Base-by-base conservation (phyloP, 2,888 invertebrate species). In the Pristionchus arcanus region DNA sequence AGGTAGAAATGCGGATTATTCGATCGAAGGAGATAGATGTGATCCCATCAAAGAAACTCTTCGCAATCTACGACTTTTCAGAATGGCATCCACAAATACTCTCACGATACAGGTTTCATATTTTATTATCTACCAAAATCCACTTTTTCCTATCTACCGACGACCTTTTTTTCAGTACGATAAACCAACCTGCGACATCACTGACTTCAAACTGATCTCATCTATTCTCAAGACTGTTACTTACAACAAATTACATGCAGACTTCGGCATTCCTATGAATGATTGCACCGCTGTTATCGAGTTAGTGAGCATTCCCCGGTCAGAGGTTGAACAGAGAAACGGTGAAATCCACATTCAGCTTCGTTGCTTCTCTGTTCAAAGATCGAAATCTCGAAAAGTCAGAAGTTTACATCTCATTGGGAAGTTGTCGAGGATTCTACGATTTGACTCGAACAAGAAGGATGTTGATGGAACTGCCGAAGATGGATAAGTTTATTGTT, bases 401-500 rank as follows among this genome's bases (percentile, higher is more conserved):
- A 4, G 59, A 59, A 19, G 59, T 59, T 13, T 59, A 59, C 19
- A 11, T 59, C 16, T 59, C 59, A 59, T 16, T 59, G 59, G 59
- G 59, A 59, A 59, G 59, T 59, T 59, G 59, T 59, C 59, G 59
- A 16, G 59, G 59, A 19, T 59, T 59, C 59, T 59, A 59, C 19
- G 59, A 59, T 59, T 19, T 59, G 9, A 3, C 13, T 59, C 71
- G 71, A 71, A 71, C 71, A 19, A 31, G 34, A 71, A 19, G 1
- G 34, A 71, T 71, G 34, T 34, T 71, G 66, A n/a, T 28, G 71
- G 34, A 31, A 66, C 71, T 71, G 5, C 71, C 71, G 16, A 71
- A 71, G 28, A 71, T 71, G 71, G 71, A 71, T 34, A 71, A 71
- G 16, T 71, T 71, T 34, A 4, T n/a, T n/a, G n/a, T n/a, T n/a